A percentile compares a stretch with the other conserved stretches of the same genome.
Conservation (phyloP, 2,113 vertebrate species). For the Asarcornis scutulata region DNA sequence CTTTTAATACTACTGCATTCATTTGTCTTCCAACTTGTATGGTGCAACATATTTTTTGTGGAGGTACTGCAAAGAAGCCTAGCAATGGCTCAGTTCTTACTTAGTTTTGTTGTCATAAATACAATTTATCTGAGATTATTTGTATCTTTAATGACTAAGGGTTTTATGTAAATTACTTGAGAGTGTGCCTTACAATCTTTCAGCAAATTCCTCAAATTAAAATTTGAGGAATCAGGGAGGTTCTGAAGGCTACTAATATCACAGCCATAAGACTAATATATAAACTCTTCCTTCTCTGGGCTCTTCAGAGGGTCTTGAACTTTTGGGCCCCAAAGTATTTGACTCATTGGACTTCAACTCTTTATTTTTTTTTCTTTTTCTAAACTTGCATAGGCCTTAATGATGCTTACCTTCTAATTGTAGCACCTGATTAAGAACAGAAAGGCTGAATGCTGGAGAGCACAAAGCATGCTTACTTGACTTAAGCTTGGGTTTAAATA, state of each 20-base stretch:
- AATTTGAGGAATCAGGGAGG: not conserved
- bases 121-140: not conserved
- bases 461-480: not conserved
- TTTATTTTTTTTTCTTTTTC: not conserved
- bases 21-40: not conserved
- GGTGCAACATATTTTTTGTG: not conserved
- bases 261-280: not conserved
- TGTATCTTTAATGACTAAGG: not conserved
- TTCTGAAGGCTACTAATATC: not conserved
- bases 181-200: not conserved
- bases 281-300: not conserved
- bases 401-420: not conserved
- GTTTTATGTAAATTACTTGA: not conserved
- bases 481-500: not conserved
- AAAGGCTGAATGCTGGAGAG: not conserved
- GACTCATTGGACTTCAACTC: not conserved
- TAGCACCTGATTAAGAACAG: not conserved
- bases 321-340: not conserved
- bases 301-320: not conserved
- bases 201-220: not conserved
- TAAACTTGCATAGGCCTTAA: not conserved
- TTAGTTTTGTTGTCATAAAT: not conserved
- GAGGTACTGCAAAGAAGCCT: not conserved
- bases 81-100: not conserved
- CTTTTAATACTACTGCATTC: not conserved